phyloP scores from a whole-genome alignment of 2,888 invertebrate genomes.

The Chironomus tentans region DNA sequence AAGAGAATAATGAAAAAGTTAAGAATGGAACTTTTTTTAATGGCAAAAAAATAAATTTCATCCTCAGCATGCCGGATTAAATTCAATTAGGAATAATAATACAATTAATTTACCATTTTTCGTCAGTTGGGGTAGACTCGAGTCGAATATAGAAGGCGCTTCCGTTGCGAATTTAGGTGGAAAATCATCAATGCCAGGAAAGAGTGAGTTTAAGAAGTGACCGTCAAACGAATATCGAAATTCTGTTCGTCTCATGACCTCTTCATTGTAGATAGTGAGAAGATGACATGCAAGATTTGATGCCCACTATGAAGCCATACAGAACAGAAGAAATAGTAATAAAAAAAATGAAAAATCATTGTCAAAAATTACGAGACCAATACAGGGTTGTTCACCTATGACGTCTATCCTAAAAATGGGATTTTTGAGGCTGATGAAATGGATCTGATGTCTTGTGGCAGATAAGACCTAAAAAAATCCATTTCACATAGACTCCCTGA shows the following conservation, averaged over 20 bases:
- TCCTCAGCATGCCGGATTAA: no score
- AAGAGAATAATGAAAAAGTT: slow-evolving; percentile 20
- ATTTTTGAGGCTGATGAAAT: no score
- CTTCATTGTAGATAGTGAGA: slow-evolving; percentile 72
- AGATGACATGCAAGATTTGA: slow-evolving; percentile 69
- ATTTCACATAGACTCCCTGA: no score
- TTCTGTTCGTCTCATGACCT: slow-evolving; percentile 64
- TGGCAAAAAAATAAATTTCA: no score
- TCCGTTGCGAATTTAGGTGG: slow-evolving; percentile 73
- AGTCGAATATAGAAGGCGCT: slow-evolving; percentile 67
- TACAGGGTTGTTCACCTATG: background rate
- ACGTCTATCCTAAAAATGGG: background rate
- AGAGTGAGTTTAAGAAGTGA: slow-evolving; percentile 74
- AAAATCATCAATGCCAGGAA: slow-evolving; percentile 82
- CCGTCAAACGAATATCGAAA: slow-evolving; percentile 72
- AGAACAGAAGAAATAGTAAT: slow-evolving; percentile 12
- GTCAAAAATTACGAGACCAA: slow-evolving; percentile 4
- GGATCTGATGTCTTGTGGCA: no score
- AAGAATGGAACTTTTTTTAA: background rate
- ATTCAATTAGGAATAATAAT: no score
- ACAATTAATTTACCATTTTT: slow-evolving; percentile 31
- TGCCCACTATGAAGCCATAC: slow-evolving; percentile 56
- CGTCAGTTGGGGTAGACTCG: slow-evolving; percentile 55
- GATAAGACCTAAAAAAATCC: no score
- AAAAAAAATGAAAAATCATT: background rate